Evolutionary conservation across 2,113 vertebrate genomes (phyloP), one percentile per base, ranked within the genome.

Genomic region (Castor canadensis): DNA sequence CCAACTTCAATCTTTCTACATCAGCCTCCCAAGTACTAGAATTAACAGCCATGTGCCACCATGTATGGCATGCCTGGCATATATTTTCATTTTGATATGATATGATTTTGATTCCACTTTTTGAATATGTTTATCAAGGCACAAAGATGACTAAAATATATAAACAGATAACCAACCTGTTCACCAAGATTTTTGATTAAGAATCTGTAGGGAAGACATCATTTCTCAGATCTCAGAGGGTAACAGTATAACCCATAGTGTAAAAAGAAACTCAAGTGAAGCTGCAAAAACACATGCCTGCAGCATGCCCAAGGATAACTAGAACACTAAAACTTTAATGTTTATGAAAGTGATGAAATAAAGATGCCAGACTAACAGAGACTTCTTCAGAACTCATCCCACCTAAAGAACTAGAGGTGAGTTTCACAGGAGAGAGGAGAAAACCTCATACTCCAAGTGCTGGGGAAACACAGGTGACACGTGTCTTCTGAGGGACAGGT

Each of bases 251-350:
- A 88, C 35, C 35, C 40, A 64, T 3, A 40, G 38, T 85, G 60
- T 64, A n/a, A 72, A 92, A 88, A 66, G 80, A 92, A 72, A 79
- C 35, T 66, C 77, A 84, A 84, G 77, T 43, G 40, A 88, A 96
- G 32, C 54, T 47, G 43, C 60, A 92, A 88, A 67, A 62, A 62
- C 52, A 52, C 20, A 71, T 66, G 77, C 62, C 64, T 66, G 35
- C 60, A 69, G 82, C 60, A 28, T 91, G 75, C 69, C 82, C 84
- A 69, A 49, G 69, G 69, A 76, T 77, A 83, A 82, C 17, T 45
- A 83, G 69, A 76, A 71, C 3, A 71, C 82, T 91, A 6, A 13
- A 62, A 87, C 60, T 77, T 87, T 45, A 69, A 35, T 62, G 87
- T 94, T 91, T 69, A 91, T 69, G 6, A 28, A 35, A 73, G 17